phyloP scores from a whole-genome alignment of 2,113 vertebrate genomes.

The Nesoenas mayeri region DNA sequence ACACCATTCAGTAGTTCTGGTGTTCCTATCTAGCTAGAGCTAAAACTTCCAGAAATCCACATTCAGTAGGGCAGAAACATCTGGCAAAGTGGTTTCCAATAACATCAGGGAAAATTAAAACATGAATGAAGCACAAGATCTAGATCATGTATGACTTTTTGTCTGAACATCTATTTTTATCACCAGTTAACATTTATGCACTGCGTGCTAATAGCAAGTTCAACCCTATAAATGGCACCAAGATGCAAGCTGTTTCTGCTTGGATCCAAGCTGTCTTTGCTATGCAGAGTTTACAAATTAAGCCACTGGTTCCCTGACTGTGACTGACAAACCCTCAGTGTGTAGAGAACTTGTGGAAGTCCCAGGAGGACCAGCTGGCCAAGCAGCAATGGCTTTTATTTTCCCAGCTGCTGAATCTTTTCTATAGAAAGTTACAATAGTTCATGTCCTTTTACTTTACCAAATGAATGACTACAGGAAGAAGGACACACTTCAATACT shows the following conservation, averaged over 20 bases:
- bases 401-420: background rate
- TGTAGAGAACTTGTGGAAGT: background rate
- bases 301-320: background rate
- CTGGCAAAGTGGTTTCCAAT: background rate
- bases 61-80: background rate
- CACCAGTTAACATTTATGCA: background rate
- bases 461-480: background rate
- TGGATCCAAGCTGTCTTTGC: background rate
- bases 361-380: background rate
- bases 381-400: background rate
- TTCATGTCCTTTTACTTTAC: background rate
- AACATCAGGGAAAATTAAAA: background rate
- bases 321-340: background rate
- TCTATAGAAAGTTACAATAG: background rate
- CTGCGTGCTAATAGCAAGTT: background rate
- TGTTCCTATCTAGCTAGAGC: background rate
- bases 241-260: background rate
- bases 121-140: background rate
- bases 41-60: background rate
- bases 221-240: background rate
- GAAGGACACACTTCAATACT: background rate
- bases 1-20: background rate
- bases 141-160: background rate
- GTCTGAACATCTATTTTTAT: slow-evolving; percentile 23
- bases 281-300: background rate